Evolutionary conservation across 1,140 invertebrate genomes (phyloP), one percentile per base, ranked within the genome.

Genomic region (Drosophila varians): DNA sequence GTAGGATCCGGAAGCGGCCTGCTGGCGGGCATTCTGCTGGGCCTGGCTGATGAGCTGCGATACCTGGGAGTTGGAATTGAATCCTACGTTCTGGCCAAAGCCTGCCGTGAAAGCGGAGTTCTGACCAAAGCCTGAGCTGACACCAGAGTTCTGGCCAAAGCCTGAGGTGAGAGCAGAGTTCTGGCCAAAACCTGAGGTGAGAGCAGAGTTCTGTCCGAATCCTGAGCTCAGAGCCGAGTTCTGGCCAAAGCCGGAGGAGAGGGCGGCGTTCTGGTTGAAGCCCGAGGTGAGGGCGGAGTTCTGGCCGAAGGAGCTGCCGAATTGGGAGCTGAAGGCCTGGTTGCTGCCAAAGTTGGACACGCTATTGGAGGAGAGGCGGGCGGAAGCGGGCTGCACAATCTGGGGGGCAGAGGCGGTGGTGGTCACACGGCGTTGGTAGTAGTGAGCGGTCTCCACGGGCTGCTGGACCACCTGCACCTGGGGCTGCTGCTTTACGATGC

Each of bases 341-440:
- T 68, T 77, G 38, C 43, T 40, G 34, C 74, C 75, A 1, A 77
- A 77, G 45, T 47, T 70, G 31, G 69, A 62, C 34, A 55, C 69
- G 0, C 38, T 0, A 8, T 71, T 74, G 7, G 60, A 8, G 18
- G 36, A 60, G 11, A 61, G 53, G 26, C 64, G 56, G n/a, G 58
- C 38, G 5, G 66, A 3, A 2, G 2, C 14, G 7, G 77, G 80
- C 31, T 76, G 62, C 0, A 83, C 18, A n/a, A 88, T 11, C 60
- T 84, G 74, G 14, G 65, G 83, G 1, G 61, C 62, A 3, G 71
- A 70, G 5, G 58, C 49, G 4, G 69, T 80, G 57, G 61, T 83
- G 26, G 79, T 82, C 5, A 90, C 76, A 49, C 65, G 70, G 26
- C 72, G 70, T 21, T 82, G 73, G 42, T 90, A 86, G 43, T 75